Evolutionary conservation across 2,888 invertebrate species (phyloP).

Genomic region (Odontocerum albicorne): DNA sequence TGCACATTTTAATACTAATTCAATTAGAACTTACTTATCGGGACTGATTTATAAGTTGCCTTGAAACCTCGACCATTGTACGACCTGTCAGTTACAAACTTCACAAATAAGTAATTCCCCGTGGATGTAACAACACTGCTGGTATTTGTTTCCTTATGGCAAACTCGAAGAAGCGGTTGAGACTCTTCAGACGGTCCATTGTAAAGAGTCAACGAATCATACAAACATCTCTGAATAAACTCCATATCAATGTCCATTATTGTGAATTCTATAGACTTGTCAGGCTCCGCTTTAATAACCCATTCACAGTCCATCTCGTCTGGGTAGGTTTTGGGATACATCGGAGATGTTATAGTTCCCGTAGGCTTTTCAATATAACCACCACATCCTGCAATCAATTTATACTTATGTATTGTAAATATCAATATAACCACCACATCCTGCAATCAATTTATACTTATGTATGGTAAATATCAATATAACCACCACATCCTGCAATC

Average conservation of each 20-base stretch:
- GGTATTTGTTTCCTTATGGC: constrained; percentile 50
- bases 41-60: no score
- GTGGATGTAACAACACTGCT: constrained; percentile 58
- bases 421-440: no score
- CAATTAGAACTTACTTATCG: constrained; percentile 21
- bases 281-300: constrained; percentile 69
- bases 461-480: no score
- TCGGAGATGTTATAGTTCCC: constrained; percentile 65
- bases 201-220: constrained; percentile 66
- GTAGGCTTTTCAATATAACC: constrained; percentile 58
- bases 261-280: constrained; percentile 66
- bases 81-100: constrained; percentile 63
- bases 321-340: constrained; percentile 62
- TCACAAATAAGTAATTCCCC: constrained; percentile 69
- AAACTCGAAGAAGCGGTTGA: constrained; percentile 62
- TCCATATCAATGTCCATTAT: constrained; percentile 67
- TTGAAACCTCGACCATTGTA: constrained; percentile 68
- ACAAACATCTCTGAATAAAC: constrained; percentile 59
- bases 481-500: no score
- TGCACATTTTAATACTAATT: no score
- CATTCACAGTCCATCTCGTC: constrained; percentile 69
- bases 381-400: no score
- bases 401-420: no score
- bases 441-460: no score
- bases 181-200: constrained; percentile 65